Evolutionary conservation across 2,797 vertebrate genomes (phyloP), one percentile per base, ranked within the genome.

Genomic region (Mallotus villosus): DNA sequence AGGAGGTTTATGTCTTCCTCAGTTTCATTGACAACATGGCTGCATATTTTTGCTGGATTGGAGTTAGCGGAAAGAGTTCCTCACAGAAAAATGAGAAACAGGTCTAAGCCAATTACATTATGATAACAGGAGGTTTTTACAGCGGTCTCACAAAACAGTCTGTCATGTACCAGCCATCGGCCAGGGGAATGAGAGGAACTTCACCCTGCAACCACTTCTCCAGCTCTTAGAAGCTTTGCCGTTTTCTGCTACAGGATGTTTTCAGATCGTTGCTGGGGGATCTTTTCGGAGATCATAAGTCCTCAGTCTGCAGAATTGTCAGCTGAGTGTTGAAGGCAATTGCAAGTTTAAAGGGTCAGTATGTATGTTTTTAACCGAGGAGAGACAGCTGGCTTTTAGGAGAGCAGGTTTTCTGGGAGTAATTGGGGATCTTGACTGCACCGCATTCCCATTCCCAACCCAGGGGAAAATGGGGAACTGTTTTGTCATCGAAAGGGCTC

Each of bases 111-210:
- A 63, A 63, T 71, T 63, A 3, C 53, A 41, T 71, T 71, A 71
- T 55, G 19, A 63, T 11, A 53, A 51, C 63, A n/a, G 37, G 4
- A 9, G 32, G 22, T 64, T 64, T 32, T n/a, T 25, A 12, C 60
- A 37, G 29, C n/a, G 27, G 29, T 64, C 65, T 53, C 22, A 55
- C 41, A 51, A 65, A 59, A 32, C 51, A 72, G 55, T 58, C 63
- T 72, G 51, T 66, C 32, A 58, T 66, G 17, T 64, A 59, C 17
- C 19, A 19, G 41, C 60, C 51, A 63, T 37, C 55, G 69, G 68
- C 19, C 72, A 68, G 62, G 46, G 29, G 21, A 74, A 68, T 71
- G 68, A 71, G 25, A 51, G 37, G 25, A 75, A 67, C 14, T 34
- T 5, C 24, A 53, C 68, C 66, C 24, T 69, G 17, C 59, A 67